Base-by-base conservation (phyloP, 2,797 vertebrate genomes). In the Cryptoprocta ferox region DNA sequence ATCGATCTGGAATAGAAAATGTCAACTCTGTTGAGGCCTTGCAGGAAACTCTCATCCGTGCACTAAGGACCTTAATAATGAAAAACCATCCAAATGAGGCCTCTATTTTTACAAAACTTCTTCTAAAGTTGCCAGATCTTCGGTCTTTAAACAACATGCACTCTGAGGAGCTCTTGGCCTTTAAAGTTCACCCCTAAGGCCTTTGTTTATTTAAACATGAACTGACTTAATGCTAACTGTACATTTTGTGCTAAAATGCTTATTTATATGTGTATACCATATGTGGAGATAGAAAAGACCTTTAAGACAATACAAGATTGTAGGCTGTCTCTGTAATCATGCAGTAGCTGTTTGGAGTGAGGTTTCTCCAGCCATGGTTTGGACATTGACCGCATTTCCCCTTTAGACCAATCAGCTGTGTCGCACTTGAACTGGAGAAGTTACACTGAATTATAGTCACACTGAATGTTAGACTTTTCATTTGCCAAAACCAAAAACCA, bases 131-230 rank as follows among this genome's bases (percentile, higher is more conserved):
- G 80, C 99, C 99, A 0, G 99, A 99, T 98, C 99, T 99, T 98
- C 99, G 99, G 48, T 99, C 99, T 50, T 99, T 99, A 98, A 99
- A 99, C 98, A 99, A 99, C 99, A 99, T 99, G 99, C 99, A 99
- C 99, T 99, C 99, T 61, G 99, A 99, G 98, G 99, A 99, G 98
- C 99, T 99, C 98, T 98, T 99, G 98, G 99, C 99, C 97, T 99
- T 99, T 98, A 99, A 99, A 99, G 99, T 99, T 98, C 99, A 99
- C 98, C 99, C 99, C 1, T 99, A 98, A 97, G 98, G 97, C 98
- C 98, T 98, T 98, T 94, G 98, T 96, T 93, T 97, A 97, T 97
- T 93, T 89, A 90, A 90, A 95, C 48, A 89, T 89, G 97, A 97
- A 98, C 97, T 98, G 97, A 90, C 91, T 98, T 93, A 56, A 56